phyloP scores from a whole-genome alignment of 2,113 vertebrate genomes.

The Myiagra hebetior region DNA sequence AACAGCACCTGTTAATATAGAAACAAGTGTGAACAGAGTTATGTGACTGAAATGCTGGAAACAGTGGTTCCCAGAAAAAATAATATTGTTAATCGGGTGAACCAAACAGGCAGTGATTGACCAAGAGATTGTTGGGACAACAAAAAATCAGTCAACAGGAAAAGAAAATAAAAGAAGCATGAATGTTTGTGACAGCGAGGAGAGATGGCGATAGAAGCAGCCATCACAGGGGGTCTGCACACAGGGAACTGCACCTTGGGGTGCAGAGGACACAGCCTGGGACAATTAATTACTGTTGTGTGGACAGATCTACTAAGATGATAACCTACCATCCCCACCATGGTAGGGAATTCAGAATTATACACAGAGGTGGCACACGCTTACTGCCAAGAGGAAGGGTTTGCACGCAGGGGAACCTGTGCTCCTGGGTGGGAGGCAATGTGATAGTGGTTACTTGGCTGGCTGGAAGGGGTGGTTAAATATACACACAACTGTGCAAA shows the following conservation, averaged over 20 bases:
- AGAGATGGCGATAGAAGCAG: not conserved
- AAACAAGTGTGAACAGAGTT: not conserved
- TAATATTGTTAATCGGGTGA: rapidly evolving
- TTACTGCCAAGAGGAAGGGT: not conserved
- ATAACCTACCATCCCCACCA: not conserved
- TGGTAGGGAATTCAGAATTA: not conserved
- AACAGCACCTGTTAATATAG: not conserved
- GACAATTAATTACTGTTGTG: rapidly evolving
- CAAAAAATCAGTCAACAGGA: not conserved
- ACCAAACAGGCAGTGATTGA: not conserved
- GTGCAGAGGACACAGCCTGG: not conserved
- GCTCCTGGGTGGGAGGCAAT: too few relatives aligned
- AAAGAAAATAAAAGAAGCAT: not conserved
- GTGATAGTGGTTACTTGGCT: not conserved
- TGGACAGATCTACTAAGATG: not conserved
- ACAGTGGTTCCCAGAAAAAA: not conserved
- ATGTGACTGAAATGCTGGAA: not conserved
- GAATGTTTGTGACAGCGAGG: rapidly evolving
- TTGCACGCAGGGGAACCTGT: not conserved
- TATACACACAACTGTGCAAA: rapidly evolving
- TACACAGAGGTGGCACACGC: rapidly evolving
- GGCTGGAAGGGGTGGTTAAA: not conserved
- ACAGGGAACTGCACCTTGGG: not conserved
- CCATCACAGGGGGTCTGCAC: too few relatives aligned
- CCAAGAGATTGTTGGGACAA: not conserved